phyloP scores from a whole-genome alignment of 2,888 invertebrate genomes.

The Phaonia tiefii region DNA sequence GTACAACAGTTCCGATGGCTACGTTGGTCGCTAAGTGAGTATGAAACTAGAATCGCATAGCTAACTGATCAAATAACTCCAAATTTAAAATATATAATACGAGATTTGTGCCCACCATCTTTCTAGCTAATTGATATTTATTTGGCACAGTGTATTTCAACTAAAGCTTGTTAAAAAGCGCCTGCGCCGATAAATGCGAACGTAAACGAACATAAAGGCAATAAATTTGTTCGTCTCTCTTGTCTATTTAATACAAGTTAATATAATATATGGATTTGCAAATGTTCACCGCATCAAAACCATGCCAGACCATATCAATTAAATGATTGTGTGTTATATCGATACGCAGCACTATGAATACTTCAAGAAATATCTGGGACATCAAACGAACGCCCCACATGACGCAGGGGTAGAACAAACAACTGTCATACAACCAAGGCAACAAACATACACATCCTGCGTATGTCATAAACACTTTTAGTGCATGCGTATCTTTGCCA shows the following conservation, averaged over 20 bases:
- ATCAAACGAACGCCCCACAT: slow-evolving; percentile 18
- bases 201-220: neutral
- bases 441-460: slow-evolving; percentile 44
- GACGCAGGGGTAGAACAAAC: slow-evolving; percentile 1
- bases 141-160: slow-evolving; percentile 1
- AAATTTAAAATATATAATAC: slow-evolving; percentile 6
- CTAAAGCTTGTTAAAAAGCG: neutral
- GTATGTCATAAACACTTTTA: slow-evolving; percentile 44
- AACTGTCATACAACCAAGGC: slow-evolving; percentile 35
- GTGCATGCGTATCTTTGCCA: slow-evolving; percentile 26
- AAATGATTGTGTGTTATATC: slow-evolving; percentile 7
- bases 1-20: too few species aligned
- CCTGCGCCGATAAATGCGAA: neutral
- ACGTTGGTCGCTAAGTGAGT: too few species aligned
- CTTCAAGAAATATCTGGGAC: slow-evolving; percentile 34
- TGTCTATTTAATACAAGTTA: slow-evolving; percentile 13
- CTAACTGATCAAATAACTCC: too few species aligned
- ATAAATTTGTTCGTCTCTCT: neutral
- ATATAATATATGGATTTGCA: neutral
- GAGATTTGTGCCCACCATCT: neutral
- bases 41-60: too few species aligned
- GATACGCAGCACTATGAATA: neutral
- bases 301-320: neutral
- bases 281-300: slow-evolving; percentile 11
- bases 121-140: too few species aligned